Percentiles rank a stretch among this genome's conserved stretches.
Conservation (phyloP, 2,113 vertebrate genomes). For the Chinchilla lanigera region DNA sequence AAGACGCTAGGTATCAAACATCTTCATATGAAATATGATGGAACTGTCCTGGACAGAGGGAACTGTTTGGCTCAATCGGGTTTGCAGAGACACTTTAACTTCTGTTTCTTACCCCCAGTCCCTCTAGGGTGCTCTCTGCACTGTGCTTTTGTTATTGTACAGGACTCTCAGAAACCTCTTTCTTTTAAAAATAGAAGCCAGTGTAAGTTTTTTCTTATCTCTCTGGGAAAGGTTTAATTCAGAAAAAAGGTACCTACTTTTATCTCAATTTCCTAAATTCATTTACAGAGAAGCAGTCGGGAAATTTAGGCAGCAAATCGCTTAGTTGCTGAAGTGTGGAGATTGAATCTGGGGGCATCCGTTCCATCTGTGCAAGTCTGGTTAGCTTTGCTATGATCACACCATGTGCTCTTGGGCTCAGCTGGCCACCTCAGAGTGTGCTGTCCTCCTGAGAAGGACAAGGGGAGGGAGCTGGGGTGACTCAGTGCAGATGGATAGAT, state of each 20-base stretch:
- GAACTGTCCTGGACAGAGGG: background rate
- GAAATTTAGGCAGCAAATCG: background rate
- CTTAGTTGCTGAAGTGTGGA: background rate
- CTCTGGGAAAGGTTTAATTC: constrained; percentile 34
- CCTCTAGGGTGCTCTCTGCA: background rate
- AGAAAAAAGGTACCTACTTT: constrained; percentile 32
- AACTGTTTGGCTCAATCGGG: background rate
- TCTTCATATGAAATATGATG: background rate
- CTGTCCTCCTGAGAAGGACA: background rate
- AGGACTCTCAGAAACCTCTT: constrained; percentile 20
- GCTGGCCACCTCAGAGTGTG: background rate
- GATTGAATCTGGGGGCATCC: background rate
- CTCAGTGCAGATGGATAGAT: background rate
- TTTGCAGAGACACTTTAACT: background rate
- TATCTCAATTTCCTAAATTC: constrained; percentile 19
- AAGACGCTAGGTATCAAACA: background rate
- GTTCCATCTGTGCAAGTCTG: background rate
- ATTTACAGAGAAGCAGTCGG: background rate
- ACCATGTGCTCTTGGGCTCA: background rate
- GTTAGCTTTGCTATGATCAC: background rate
- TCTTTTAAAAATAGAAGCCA: constrained; percentile 34
- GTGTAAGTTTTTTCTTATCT: constrained; percentile 41
- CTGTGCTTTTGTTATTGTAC: background rate
- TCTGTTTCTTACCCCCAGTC: background rate
- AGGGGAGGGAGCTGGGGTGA: background rate